Conservation (phyloP, 2,888 invertebrate genomes). For the Gymnocheta viridis region DNA sequence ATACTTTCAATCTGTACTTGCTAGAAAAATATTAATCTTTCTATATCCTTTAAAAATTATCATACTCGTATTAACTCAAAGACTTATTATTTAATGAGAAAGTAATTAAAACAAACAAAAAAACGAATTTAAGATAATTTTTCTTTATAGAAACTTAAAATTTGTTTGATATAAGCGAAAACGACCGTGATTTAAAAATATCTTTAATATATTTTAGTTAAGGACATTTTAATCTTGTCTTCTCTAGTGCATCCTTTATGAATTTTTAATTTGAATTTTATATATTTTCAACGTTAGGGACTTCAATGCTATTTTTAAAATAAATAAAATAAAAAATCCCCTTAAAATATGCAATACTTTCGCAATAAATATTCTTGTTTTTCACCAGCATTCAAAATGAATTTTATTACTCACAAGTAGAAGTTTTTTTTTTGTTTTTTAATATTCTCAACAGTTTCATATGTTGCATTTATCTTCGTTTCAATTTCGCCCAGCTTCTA, state of each 20-base stretch:
- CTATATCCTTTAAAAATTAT: too few relatives aligned
- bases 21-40: too few relatives aligned
- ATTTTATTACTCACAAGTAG: constrained; percentile 24
- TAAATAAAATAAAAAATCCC: constrained; percentile 2
- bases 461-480: constrained; percentile 57
- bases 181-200: too few relatives aligned
- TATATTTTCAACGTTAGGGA: background rate
- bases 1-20: too few relatives aligned
- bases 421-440: constrained; percentile 5
- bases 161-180: too few relatives aligned
- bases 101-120: too few relatives aligned
- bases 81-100: too few relatives aligned
- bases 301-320: background rate
- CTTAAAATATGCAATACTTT: constrained; percentile 28
- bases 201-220: background rate
- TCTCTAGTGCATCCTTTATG: background rate
- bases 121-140: too few relatives aligned
- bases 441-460: constrained; percentile 17
- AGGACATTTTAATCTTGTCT: background rate
- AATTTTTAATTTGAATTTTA: background rate
- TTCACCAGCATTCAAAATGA: constrained; percentile 4
- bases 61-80: too few relatives aligned
- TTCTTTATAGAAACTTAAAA: too few relatives aligned
- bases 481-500: constrained; percentile 38
- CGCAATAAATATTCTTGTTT: constrained; percentile 30